Percentiles rank a stretch among this genome's conserved stretches.
Evolutionary conservation across 1,140 invertebrate species (phyloP).

Genomic region (Glossosoma conforme): DNA sequence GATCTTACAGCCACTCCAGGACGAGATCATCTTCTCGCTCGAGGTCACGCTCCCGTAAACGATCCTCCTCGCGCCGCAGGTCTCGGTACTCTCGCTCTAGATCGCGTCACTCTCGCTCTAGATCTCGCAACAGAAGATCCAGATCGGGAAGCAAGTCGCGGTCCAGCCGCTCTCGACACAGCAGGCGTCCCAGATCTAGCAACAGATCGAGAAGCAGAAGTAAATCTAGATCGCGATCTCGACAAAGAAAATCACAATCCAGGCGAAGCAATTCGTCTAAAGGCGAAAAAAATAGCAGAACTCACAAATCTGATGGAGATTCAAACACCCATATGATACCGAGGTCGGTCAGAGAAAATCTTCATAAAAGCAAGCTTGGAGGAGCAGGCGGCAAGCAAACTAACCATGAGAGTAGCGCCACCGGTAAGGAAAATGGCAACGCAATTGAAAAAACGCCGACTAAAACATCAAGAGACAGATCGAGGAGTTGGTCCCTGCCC

Average conservation of each 20-base stretch:
- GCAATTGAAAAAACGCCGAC: too few species aligned
- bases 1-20: constrained; percentile 43
- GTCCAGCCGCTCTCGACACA: background rate
- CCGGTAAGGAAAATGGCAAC: background rate
- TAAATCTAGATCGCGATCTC: constrained; percentile 25
- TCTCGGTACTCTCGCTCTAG: constrained; percentile 29
- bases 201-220: constrained; percentile 15
- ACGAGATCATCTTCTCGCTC: constrained; percentile 34
- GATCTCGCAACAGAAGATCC: constrained; percentile 24
- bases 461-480: constrained; percentile 2
- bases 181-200: constrained; percentile 13
- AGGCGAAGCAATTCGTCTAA: constrained; percentile 8
- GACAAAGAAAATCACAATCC: constrained; percentile 12
- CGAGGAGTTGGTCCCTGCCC: constrained; percentile 30
- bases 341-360: constrained; percentile 8
- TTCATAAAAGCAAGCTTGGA: background rate
- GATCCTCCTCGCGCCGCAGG: constrained; percentile 21
- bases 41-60: constrained; percentile 34
- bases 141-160: constrained; percentile 17
- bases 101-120: constrained; percentile 29
- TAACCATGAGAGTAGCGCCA: background rate
- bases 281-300: background rate
- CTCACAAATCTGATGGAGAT: background rate
- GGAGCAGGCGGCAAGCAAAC: background rate
- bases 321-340: constrained; percentile 15